A percentile compares a stretch with the other conserved stretches of the same genome.
phyloP scores from a whole-genome alignment of 1,140 invertebrate genomes.

The Bradysia coprophila region DNA sequence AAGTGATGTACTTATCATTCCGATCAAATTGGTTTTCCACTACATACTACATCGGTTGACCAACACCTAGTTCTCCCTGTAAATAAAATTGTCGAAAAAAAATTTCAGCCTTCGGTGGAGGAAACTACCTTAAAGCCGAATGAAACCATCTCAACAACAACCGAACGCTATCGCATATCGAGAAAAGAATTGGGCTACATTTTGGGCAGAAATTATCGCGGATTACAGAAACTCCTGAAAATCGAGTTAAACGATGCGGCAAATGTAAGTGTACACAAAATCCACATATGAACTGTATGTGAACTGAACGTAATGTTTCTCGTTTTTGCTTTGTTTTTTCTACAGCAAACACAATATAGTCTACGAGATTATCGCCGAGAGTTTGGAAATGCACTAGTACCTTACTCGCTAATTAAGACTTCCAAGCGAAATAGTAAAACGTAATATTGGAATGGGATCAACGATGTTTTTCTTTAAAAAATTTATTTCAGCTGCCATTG shows the following conservation, averaged over 20 bases:
- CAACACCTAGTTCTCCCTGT: neutral
- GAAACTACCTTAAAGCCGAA: neutral
- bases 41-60: neutral
- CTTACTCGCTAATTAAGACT: too few species aligned
- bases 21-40: neutral
- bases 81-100: neutral
- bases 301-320: neutral
- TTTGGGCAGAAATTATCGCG: slow-evolving; percentile 18
- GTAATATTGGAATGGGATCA: too few species aligned
- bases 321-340: slow-evolving; percentile 1
- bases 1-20: neutral
- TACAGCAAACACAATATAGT: slow-evolving; percentile 17
- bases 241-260: slow-evolving; percentile 16
- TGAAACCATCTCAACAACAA: slow-evolving; percentile 10
- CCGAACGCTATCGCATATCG: slow-evolving; percentile 16
- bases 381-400: neutral
- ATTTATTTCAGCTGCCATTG: too few species aligned
- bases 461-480: too few species aligned
- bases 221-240: slow-evolving; percentile 15
- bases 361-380: slow-evolving; percentile 15
- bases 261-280: slow-evolving; percentile 8
- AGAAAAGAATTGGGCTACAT: slow-evolving; percentile 21
- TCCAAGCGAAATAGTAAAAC: too few species aligned
- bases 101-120: neutral
- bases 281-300: neutral